Percentiles rank a stretch among this genome's conserved stretches.
phyloP scores from a whole-genome alignment of 2,113 vertebrate genomes.

The Asarcornis scutulata region DNA sequence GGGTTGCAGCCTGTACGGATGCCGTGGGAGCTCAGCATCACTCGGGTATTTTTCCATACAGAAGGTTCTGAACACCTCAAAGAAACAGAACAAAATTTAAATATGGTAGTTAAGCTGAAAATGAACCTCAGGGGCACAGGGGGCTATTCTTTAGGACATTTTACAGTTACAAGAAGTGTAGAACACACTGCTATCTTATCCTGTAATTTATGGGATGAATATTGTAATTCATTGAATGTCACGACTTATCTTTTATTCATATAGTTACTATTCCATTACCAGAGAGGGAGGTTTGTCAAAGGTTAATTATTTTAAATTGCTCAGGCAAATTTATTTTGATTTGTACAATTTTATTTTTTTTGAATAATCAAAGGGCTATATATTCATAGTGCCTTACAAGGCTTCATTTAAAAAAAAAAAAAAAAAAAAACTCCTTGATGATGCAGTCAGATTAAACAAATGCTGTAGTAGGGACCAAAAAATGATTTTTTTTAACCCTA shows the following conservation, averaged over 20 bases:
- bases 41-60: neutral
- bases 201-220: slow-evolving; percentile 78
- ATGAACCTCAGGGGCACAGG: slow-evolving; percentile 15
- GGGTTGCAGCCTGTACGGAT: neutral
- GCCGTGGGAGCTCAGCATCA: neutral
- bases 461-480: slow-evolving; percentile 44
- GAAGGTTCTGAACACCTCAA: fast-evolving
- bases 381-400: slow-evolving; percentile 71
- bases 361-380: slow-evolving; percentile 78
- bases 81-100: slow-evolving; percentile 12
- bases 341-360: slow-evolving; percentile 75
- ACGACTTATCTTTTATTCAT: slow-evolving; percentile 87
- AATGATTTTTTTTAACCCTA: slow-evolving; percentile 20
- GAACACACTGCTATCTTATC: slow-evolving; percentile 70
- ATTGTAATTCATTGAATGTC: slow-evolving; percentile 82
- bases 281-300: slow-evolving; percentile 82
- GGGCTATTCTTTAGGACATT: slow-evolving; percentile 58
- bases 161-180: slow-evolving; percentile 71
- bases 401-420: neutral
- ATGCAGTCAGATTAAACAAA: slow-evolving; percentile 68
- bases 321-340: slow-evolving; percentile 84
- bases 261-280: slow-evolving; percentile 81
- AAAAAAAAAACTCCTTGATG: slow-evolving; percentile 63
- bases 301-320: slow-evolving; percentile 86
- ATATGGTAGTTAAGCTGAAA: slow-evolving; percentile 11